Percentiles rank a stretch among this genome's conserved stretches.
phyloP scores from a whole-genome alignment of 2,113 vertebrate genomes.

The Charadrius vociferus region DNA sequence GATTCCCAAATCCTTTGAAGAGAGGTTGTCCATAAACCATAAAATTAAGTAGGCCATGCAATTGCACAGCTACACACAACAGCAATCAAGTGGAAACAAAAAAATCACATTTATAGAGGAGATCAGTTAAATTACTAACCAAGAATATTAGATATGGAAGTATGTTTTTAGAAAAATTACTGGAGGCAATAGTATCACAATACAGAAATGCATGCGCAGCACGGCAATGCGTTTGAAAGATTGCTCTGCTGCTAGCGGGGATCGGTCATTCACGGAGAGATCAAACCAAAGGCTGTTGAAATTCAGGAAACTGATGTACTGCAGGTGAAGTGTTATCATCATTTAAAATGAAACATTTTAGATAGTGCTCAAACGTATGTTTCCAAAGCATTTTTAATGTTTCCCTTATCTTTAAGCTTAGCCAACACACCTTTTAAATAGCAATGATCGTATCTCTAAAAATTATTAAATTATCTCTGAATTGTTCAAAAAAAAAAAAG shows the following conservation, averaged over 20 bases:
- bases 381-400: neutral
- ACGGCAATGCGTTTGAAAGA: neutral
- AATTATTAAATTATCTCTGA: neutral
- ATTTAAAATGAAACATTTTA: neutral
- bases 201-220: neutral
- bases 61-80: neutral
- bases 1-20: slow-evolving; percentile 11
- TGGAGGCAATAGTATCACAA: neutral
- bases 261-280: neutral
- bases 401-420: neutral
- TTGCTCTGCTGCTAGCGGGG: neutral
- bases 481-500: neutral
- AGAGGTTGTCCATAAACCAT: neutral
- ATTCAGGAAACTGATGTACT: neutral
- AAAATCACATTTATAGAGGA: neutral
- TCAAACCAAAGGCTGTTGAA: neutral
- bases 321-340: neutral
- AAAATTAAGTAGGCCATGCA: neutral
- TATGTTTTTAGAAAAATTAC: neutral
- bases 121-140: slow-evolving; percentile 27
- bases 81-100: slow-evolving; percentile 31
- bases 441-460: neutral
- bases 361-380: neutral
- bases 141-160: neutral
- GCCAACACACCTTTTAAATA: neutral